These are phyloP conservation scores for Dolichomitus sp. DNA, from an alignment of 2,888 invertebrate species.

Conservation along the genomic window DNA sequence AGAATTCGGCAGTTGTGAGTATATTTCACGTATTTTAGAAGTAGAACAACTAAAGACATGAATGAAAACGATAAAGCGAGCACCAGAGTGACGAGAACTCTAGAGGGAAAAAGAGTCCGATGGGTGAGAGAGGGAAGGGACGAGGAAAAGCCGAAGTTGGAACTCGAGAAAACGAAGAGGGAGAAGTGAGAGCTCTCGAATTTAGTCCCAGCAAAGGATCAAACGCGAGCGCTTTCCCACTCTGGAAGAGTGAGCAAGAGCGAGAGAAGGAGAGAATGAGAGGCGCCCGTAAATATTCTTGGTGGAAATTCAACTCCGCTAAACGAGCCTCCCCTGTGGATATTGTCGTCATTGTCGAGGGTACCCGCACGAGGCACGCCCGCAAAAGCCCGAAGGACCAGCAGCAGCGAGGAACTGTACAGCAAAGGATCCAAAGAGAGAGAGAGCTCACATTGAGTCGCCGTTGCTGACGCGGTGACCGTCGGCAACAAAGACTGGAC, in stretches of 20 bases:
- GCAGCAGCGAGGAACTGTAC: constrained; percentile 71
- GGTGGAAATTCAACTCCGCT: constrained; percentile 72
- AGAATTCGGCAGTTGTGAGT: constrained; percentile 2
- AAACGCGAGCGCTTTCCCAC: constrained; percentile 27
- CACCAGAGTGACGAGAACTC: constrained; percentile 6
- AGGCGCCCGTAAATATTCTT: constrained; percentile 77
- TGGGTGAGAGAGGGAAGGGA: neutral
- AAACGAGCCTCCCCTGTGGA: constrained; percentile 73
- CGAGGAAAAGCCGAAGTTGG: constrained; percentile 21
- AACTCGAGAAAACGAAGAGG: constrained; percentile 20
- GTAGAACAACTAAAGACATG: constrained; percentile 1
- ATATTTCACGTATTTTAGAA: neutral
- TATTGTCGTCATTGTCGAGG: constrained; percentile 77
- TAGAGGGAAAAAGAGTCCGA: constrained; percentile 14
- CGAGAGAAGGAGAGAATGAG: constrained; percentile 25
- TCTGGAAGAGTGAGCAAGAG: constrained; percentile 26
- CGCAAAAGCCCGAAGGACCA: constrained; percentile 73
- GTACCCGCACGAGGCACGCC: constrained; percentile 73
- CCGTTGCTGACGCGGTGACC: constrained; percentile 60
- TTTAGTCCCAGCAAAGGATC: constrained; percentile 33
- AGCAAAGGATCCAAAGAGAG: neutral
- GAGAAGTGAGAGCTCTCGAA: constrained; percentile 29
- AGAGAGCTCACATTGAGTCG: constrained; percentile 34
- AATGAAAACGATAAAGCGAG: constrained; percentile 30
- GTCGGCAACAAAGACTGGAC: constrained; percentile 65